These are phyloP conservation scores for Trichoplusia ni DNA, from an alignment of 1,140 invertebrate species.

Conservation along the genomic window DNA sequence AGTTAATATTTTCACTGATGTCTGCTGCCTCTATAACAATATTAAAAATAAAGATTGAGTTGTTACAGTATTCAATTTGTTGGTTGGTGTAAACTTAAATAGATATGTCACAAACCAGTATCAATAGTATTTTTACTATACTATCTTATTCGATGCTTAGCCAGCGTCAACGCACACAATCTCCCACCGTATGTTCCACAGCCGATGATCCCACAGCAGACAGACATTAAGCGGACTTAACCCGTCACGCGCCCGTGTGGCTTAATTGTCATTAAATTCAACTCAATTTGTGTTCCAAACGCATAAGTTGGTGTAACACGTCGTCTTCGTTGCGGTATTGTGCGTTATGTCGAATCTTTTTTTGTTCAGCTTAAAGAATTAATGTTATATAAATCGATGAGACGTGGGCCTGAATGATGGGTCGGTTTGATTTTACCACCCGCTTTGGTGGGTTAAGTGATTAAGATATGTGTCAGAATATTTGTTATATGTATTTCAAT, in stretches of 20 bases:
- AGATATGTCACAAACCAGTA: background rate
- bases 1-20: too few species aligned
- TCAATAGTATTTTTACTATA: too few species aligned
- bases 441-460: slow-evolving; percentile 13
- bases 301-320: slow-evolving; percentile 29
- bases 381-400: background rate
- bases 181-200: slow-evolving; percentile 24
- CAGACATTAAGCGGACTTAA: slow-evolving; percentile 59
- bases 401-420: background rate
- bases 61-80: too few species aligned
- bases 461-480: background rate
- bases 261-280: slow-evolving; percentile 60
- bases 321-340: slow-evolving; percentile 42
- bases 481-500: background rate
- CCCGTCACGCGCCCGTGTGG: slow-evolving; percentile 41
- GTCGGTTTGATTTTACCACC: slow-evolving; percentile 7
- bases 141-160: too few species aligned
- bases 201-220: slow-evolving; percentile 49
- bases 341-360: slow-evolving; percentile 10
- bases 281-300: slow-evolving; percentile 49
- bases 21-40: too few species aligned
- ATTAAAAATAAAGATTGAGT: too few species aligned
- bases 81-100: background rate
- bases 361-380: slow-evolving; percentile 8
- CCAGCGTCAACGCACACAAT: background rate